A percentile compares a stretch with the other conserved stretches of the same genome.
phyloP scores from a whole-genome alignment of 2,797 vertebrate species.

The Galaxias olidus region DNA sequence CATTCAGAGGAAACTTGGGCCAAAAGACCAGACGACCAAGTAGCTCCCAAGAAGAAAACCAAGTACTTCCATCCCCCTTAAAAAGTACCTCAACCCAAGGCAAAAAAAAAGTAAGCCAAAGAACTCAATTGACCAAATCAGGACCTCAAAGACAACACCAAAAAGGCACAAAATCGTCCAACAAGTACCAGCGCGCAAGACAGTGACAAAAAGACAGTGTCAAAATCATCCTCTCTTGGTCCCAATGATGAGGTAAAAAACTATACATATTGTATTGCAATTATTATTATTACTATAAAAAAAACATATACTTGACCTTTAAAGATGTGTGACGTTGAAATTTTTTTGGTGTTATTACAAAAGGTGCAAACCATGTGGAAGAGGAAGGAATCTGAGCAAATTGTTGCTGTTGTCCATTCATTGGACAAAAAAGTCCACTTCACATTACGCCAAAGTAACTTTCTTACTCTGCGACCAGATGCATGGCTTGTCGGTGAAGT shows the following conservation, averaged over 20 bases:
- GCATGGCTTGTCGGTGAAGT: conserved; percentile 9
- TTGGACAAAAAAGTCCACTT: not conserved
- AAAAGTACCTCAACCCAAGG: not conserved
- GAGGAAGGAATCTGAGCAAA: not conserved
- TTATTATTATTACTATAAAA: not conserved
- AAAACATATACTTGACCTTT: not conserved
- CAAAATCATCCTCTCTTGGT: no score
- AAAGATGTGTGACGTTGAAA: no score
- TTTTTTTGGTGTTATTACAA: conserved; percentile 2
- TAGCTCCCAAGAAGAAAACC: not conserved
- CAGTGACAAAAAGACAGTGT: no score
- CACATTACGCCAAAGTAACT: not conserved
- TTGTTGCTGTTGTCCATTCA: not conserved
- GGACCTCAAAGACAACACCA: not conserved
- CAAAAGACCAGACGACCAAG: no score
- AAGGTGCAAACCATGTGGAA: conserved; percentile 6
- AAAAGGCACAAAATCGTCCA: not conserved
- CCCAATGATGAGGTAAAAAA: no score
- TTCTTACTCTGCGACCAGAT: not conserved
- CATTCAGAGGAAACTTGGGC: no score
- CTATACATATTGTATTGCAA: no score
- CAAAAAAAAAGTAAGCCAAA: not conserved
- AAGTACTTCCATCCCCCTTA: not conserved
- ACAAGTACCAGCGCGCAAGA: no score
- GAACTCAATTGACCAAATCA: no score